Evolutionary conservation across 92 coral and sea anemone species (phyloP).

Genomic region (Phenganax marumi): DNA sequence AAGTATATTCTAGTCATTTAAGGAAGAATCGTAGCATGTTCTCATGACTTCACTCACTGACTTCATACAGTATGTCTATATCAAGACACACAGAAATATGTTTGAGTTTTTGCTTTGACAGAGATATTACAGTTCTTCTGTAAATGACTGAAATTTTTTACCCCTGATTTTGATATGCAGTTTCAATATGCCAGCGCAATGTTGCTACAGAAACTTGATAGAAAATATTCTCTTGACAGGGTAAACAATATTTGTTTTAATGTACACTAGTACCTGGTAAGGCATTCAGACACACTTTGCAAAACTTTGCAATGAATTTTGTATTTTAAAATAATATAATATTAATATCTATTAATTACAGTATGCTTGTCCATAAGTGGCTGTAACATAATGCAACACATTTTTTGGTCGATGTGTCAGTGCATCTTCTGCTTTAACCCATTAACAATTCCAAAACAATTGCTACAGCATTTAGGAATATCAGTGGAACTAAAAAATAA

Average conservation of each 20-base stretch:
- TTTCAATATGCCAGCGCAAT: too few species aligned
- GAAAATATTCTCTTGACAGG: not conserved
- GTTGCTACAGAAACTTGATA: too few species aligned
- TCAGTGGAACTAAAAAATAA: conserved; percentile 86
- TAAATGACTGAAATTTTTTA: too few species aligned
- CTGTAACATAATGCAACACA: not conserved
- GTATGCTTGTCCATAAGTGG: not conserved
- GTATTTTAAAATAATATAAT: conserved; percentile 1
- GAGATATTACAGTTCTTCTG: too few species aligned
- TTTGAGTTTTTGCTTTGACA: too few species aligned
- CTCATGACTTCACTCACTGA: too few species aligned
- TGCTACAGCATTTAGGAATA: conserved; percentile 79
- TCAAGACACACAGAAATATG: too few species aligned
- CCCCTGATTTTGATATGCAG: too few species aligned
- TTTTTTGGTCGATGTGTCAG: too few species aligned
- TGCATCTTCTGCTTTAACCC: conserved; percentile 53
- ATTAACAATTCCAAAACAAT: conserved; percentile 78
- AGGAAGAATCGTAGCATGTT: too few species aligned
- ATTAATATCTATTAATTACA: not conserved
- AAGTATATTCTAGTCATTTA: too few species aligned
- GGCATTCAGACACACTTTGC: not conserved
- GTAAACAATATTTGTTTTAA: not conserved
- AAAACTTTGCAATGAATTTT: not conserved
- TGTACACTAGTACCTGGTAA: not conserved
- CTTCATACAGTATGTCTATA: too few species aligned